These are phyloP conservation scores for Cheirogaleus major DNA, from an alignment of 2,797 vertebrate genomes.

Conservation along the genomic window DNA sequence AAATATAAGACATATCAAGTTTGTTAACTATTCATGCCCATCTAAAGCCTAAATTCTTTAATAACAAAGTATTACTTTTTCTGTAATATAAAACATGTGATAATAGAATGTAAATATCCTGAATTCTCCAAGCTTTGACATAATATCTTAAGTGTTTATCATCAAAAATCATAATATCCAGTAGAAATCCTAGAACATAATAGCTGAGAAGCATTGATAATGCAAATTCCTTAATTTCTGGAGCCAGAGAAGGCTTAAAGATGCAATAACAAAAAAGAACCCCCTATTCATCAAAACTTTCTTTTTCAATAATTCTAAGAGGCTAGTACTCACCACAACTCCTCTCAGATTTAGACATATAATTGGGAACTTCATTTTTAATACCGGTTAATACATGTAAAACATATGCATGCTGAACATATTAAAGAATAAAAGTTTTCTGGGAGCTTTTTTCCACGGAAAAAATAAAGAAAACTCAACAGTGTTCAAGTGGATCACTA, in stretches of 20 bases:
- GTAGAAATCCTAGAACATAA: conserved; percentile 5
- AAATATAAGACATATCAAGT: conserved; percentile 69
- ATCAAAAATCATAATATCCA: conserved; percentile 41
- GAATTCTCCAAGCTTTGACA: conserved; percentile 23
- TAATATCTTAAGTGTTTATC: conserved; percentile 7
- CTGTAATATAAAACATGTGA: conserved; percentile 20
- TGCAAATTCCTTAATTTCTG: conserved; percentile 23
- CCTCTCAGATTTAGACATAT: conserved; percentile 64
- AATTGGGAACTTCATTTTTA: conserved; percentile 71
- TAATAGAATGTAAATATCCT: conserved; percentile 11
- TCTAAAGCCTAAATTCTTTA: conserved; percentile 58
- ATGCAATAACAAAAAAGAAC: conserved; percentile 32
- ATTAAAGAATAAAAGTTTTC: conserved; percentile 81
- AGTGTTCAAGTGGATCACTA: conserved; percentile 84
- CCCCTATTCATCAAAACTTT: conserved; percentile 31
- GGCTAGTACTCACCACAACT: conserved; percentile 44
- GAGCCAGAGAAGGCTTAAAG: neutral
- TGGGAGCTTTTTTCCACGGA: conserved; percentile 75
- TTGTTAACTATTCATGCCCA: conserved; percentile 59
- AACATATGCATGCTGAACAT: conserved; percentile 69
- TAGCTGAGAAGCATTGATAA: neutral
- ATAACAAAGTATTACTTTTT: neutral
- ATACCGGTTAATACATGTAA: conserved; percentile 70
- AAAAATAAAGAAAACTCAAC: conserved; percentile 83
- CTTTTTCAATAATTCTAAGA: conserved; percentile 56